Base-by-base conservation (phyloP, 2,888 invertebrate species). In the Heliconius ethilla region DNA sequence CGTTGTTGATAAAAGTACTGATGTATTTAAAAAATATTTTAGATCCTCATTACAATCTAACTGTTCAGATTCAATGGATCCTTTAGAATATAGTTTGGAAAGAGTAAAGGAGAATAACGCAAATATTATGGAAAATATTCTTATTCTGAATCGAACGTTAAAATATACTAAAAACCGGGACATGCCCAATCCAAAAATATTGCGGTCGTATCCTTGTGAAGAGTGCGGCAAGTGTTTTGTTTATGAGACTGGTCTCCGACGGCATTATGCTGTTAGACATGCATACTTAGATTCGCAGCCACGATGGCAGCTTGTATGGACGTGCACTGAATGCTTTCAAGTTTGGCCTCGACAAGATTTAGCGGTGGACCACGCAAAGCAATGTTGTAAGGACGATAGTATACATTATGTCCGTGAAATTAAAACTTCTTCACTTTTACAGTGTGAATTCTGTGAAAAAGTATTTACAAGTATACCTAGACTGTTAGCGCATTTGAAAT, bases 21-120 rank as follows among this genome's bases (percentile, higher is more conserved):
- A 76, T 65, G 6, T 65, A 22, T 72, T 63, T 37, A 72, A 29
- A 55, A 72, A 72, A 37, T 55, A 66, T 72, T 72, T 33, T 55
- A 72, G 27, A 66, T 45, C 29, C 0, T 55, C 33, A 55, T 37
- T 55, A 59, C 63, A 29, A 27, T 51, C 59, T n/a, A 72, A n/a
- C 18, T 27, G 51, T 22, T 70, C 70, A 29, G 55, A 77, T 73
- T 75, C 75, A 33, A 72, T 82, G 77, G 89, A 89, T 81, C 90
- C 91, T 37, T 84, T 95, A 77, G 94, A 95, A 84, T 88, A 90
- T 73, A 93, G 93, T 76, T 85, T 95, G 45, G 91, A 92, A 84
- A 94, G 89, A 84, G 94, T 95, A 4, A 91, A 93, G 81, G 91
- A 92, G 84, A 94, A 93, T 78, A 95, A 95, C 83, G 93, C 92